These are phyloP conservation scores for Clivina fossor DNA, from an alignment of 2,888 invertebrate species.

Conservation along the genomic window DNA sequence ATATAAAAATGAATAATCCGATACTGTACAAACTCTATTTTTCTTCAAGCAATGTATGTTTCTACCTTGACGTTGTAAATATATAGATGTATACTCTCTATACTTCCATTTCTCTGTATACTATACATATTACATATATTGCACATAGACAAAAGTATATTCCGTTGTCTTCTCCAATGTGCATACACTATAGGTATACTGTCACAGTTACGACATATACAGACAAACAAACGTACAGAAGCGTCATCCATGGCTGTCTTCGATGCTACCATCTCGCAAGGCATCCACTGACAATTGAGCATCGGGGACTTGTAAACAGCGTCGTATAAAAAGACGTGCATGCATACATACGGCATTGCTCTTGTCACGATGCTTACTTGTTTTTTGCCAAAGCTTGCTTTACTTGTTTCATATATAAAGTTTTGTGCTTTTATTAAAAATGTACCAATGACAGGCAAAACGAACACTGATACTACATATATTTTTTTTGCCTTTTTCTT, in stretches of 20 bases:
- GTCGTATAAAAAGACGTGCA: constrained; percentile 24
- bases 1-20: too few relatives aligned
- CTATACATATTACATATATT: too few relatives aligned
- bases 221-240: neutral
- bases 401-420: constrained; percentile 7
- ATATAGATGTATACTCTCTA: too few relatives aligned
- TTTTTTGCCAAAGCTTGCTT: constrained; percentile 1
- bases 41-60: too few relatives aligned
- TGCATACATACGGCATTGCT: neutral
- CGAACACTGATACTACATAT: neutral
- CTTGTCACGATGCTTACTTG: too few relatives aligned
- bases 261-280: neutral
- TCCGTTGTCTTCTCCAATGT: too few relatives aligned
- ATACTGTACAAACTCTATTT: too few relatives aligned
- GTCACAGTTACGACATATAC: too few relatives aligned
- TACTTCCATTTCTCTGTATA: too few relatives aligned
- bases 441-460: constrained; percentile 1
- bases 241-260: neutral
- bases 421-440: constrained; percentile 20
- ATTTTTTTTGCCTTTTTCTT: neutral
- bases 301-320: constrained; percentile 30
- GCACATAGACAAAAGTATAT: too few relatives aligned
- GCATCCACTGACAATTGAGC: constrained; percentile 22
- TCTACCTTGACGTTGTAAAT: too few relatives aligned
- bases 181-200: too few relatives aligned